phyloP scores from a whole-genome alignment of 2,888 invertebrate species.

The Macropis europaea region DNA sequence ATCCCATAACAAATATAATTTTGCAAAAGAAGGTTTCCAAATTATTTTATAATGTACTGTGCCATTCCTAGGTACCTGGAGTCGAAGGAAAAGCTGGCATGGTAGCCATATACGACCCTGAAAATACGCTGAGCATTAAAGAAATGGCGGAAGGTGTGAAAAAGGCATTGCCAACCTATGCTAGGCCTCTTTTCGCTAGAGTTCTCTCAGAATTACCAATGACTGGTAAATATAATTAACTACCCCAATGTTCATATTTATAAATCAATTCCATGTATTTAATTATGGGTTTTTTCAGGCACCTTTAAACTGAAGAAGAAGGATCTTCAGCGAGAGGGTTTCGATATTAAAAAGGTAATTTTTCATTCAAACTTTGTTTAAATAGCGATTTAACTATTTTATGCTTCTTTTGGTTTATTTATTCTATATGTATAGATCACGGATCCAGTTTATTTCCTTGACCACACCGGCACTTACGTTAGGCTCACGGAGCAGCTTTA shows the following conservation, averaged over 20 bases:
- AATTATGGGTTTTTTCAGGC: constrained; percentile 80
- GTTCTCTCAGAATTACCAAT: constrained; percentile 89
- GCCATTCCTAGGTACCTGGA: constrained; percentile 84
- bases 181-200: constrained; percentile 93
- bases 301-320: constrained; percentile 97
- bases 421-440: constrained; percentile 78
- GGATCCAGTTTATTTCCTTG: constrained; percentile 88
- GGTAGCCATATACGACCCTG: constrained; percentile 91
- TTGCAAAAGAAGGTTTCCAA: background rate
- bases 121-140: constrained; percentile 82
- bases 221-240: constrained; percentile 81
- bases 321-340: constrained; percentile 92
- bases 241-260: background rate
- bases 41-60: background rate
- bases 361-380: background rate
- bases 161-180: constrained; percentile 90
- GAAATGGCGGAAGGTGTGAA: constrained; percentile 85
- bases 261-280: background rate
- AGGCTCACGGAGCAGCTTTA: constrained; percentile 84
- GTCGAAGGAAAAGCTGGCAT: constrained; percentile 95
- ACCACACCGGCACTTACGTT: constrained; percentile 82
- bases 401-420: constrained; percentile 1
- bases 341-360: constrained; percentile 86
- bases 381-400: no score
- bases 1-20: no score